Evolutionary conservation across 1,140 invertebrate genomes (phyloP).

Genomic region (Grapholita molesta): DNA sequence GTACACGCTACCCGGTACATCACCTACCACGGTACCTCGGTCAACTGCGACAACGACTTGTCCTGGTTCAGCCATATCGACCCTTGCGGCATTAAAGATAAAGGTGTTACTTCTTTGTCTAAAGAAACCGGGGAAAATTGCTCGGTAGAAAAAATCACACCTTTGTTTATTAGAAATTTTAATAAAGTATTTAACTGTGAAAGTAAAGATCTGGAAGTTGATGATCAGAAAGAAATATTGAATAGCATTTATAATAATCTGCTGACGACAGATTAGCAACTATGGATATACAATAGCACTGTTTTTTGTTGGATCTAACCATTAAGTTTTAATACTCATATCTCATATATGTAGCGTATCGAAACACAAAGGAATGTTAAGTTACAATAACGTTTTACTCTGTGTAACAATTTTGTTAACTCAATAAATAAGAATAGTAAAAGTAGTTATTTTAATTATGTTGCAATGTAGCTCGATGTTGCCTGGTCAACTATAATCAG

Average conservation of each 20-base stretch:
- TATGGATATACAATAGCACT: neutral
- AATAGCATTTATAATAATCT: conserved; percentile 57
- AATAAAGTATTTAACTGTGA: conserved; percentile 82
- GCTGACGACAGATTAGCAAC: conserved; percentile 24
- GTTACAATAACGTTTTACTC: too few relatives aligned
- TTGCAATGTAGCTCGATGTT: too few relatives aligned
- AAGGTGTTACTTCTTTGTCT: conserved; percentile 95
- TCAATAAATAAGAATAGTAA: too few relatives aligned
- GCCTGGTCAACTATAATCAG: too few relatives aligned
- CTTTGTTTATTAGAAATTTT: conserved; percentile 83
- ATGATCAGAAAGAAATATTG: conserved; percentile 58
- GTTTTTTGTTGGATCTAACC: too few relatives aligned
- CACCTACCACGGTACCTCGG: conserved; percentile 95
- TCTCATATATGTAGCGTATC: too few relatives aligned
- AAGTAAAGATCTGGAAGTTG: conserved; percentile 47
- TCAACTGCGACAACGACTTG: conserved; percentile 96
- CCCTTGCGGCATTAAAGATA: conserved; percentile 96
- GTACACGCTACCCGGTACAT: conserved; percentile 91
- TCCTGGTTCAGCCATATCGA: conserved; percentile 97
- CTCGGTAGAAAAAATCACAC: conserved; percentile 79
- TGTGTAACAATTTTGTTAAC: too few relatives aligned
- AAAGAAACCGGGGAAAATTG: conserved; percentile 82
- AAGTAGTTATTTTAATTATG: too few relatives aligned
- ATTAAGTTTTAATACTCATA: too few relatives aligned
- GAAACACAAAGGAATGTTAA: too few relatives aligned